phyloP scores from a whole-genome alignment of 1,140 invertebrate species.

The Drosophila pandora region DNA sequence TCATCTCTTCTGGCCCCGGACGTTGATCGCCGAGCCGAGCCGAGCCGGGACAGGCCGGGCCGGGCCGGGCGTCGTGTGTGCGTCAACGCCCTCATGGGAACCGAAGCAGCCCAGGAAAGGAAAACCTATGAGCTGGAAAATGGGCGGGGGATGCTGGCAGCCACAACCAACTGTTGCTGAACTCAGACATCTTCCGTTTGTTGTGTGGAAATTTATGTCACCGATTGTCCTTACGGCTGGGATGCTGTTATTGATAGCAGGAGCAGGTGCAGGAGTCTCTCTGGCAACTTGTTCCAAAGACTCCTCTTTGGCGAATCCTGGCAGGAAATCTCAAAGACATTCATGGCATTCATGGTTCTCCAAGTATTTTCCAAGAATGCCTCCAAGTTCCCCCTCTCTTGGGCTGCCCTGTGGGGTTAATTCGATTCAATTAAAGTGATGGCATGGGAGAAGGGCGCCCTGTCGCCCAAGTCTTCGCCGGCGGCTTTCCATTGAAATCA shows the following conservation, averaged over 20 bases:
- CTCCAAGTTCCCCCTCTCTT: background rate
- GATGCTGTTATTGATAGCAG: slow-evolving; percentile 66
- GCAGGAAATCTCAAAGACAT: background rate
- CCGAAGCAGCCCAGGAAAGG: slow-evolving; percentile 31
- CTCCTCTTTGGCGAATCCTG: background rate
- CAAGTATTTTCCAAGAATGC: background rate
- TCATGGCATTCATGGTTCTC: background rate
- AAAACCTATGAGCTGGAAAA: background rate
- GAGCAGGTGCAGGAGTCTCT: slow-evolving; percentile 34
- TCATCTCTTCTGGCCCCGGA: slow-evolving; percentile 19
- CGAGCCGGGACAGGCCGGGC: no score
- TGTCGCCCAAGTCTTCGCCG: background rate
- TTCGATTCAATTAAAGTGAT: slow-evolving; percentile 75
- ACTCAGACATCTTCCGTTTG: slow-evolving; percentile 53
- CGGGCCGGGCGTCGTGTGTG: slow-evolving; percentile 40
- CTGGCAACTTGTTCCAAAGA: background rate
- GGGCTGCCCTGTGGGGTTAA: slow-evolving; percentile 61
- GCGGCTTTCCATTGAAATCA: slow-evolving; percentile 48
- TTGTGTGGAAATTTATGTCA: slow-evolving; percentile 72
- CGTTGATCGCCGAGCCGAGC: slow-evolving; percentile 27
- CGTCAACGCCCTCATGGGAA: slow-evolving; percentile 81
- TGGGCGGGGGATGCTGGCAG: slow-evolving; percentile 1
- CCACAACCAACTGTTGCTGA: slow-evolving; percentile 47
- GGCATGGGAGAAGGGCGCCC: slow-evolving; percentile 4
- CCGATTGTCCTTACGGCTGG: slow-evolving; percentile 62